phyloP scores from a whole-genome alignment of 2,113 vertebrate species.

The Poeciliopsis occidentalis region DNA sequence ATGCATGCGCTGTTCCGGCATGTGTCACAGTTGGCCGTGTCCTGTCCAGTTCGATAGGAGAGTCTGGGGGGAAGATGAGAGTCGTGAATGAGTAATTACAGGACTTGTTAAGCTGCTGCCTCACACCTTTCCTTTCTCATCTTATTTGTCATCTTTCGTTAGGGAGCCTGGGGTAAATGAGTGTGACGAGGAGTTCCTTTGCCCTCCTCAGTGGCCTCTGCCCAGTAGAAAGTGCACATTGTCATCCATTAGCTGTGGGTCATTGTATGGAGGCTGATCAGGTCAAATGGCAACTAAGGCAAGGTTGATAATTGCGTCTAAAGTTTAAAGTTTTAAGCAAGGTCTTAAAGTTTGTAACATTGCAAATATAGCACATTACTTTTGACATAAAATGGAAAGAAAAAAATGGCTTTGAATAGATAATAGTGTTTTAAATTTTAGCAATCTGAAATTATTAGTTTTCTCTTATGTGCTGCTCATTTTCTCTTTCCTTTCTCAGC shows the following conservation, averaged over 20 bases:
- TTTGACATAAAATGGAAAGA: background rate
- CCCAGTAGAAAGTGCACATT: constrained; percentile 24
- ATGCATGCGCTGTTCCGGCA: constrained; percentile 99
- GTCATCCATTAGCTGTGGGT: constrained; percentile 37
- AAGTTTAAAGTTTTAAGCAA: constrained; percentile 2
- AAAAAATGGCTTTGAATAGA: background rate
- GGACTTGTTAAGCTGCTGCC: constrained; percentile 59
- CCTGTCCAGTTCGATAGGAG: constrained; percentile 98
- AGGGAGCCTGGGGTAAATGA: constrained; percentile 41
- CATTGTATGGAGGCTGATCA: constrained; percentile 41
- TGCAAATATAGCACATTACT: background rate
- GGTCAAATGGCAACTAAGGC: constrained; percentile 7
- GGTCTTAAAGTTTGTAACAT: background rate
- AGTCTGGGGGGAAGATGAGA: constrained; percentile 87
- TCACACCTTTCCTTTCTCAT: constrained; percentile 49
- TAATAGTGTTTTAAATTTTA: background rate
- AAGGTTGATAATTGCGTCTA: constrained; percentile 2
- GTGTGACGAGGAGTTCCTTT: constrained; percentile 45
- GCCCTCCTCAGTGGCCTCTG: constrained; percentile 42
- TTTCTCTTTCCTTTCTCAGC: too few species aligned
- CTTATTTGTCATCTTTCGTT: constrained; percentile 61
- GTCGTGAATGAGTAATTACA: constrained; percentile 73
- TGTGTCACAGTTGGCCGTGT: constrained; percentile 98
- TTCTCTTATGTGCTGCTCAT: background rate
- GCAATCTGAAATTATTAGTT: background rate